Evolutionary conservation across 2,888 invertebrate genomes (phyloP).

Genomic region (Clitarchus hookeri): DNA sequence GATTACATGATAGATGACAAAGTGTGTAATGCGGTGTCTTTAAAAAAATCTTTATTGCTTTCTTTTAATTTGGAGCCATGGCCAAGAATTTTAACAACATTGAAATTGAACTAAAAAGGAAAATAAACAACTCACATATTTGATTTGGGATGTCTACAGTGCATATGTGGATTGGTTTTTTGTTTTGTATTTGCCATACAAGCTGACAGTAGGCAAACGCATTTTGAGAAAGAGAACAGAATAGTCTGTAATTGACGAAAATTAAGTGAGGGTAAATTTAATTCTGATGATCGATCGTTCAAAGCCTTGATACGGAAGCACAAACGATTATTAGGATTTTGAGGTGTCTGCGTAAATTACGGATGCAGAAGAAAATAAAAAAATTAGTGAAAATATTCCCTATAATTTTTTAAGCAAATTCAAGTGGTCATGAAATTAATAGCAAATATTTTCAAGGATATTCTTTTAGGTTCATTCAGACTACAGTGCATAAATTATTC

Average conservation of each 20-base stretch:
- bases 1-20: background rate
- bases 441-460: background rate
- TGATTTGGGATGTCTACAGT: background rate
- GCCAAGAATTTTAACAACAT: background rate
- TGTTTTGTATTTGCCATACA: background rate
- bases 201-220: background rate
- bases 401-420: background rate
- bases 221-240: background rate
- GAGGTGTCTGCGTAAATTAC: background rate
- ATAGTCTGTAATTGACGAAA: too few relatives aligned
- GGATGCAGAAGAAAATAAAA: background rate
- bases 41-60: background rate
- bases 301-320: background rate
- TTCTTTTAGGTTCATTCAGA: too few relatives aligned
- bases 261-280: too few relatives aligned
- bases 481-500: slow-evolving; percentile 22
- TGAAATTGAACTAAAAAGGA: too few relatives aligned
- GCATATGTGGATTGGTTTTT: background rate
- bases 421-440: background rate
- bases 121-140: too few relatives aligned
- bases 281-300: background rate
- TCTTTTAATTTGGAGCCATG: background rate
- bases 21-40: background rate
- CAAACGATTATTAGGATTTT: background rate
- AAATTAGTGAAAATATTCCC: background rate